Base-by-base conservation (phyloP, 2,113 vertebrate genomes). In the Chlamydotis undulata region DNA sequence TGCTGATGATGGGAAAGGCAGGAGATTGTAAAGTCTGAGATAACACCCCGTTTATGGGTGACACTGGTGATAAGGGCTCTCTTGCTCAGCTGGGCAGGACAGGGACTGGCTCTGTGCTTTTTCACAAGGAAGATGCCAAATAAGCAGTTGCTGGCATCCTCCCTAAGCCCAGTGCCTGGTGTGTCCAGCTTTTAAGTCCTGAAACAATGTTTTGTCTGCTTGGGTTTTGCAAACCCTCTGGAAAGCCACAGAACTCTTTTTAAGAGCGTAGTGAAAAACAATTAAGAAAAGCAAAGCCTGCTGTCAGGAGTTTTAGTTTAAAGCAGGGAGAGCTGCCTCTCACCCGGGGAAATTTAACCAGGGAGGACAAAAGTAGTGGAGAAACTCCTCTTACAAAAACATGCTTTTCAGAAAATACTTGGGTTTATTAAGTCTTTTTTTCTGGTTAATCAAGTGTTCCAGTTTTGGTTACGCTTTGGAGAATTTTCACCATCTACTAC, bases 161-260 rank as follows among this genome's bases (percentile, higher is more conserved):
- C 14, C 28, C 17, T 23, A 45, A 59, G 64, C 45, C 52, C 47
- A 19, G 52, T 10, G 56, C 55, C 91, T 88, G 52, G 13, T 22
- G 7, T 12, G 61, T 12, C 28, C 82, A 87, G 57, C 23, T 53
- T 59, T 43, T 39, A 53, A 59, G 33, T 57, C 59, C 83, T 70
- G 59, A 76, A 71, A 45, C 0, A 0, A 56, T 37, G 29, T 39
- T 80, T 61, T 88, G 67, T 49, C 33, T 83, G 24, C 0, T 0
- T n/a, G 33, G 33, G 37, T 77, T 86, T 94, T 74, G 35, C 13
- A 43, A 70, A 50, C 16, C 22, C 45, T 49, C 53, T 49, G 31
- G 55, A 81, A 94, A 91, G 80, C 41, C 31, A 73, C 45, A 17
- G 7, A 74, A 50, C 57, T 59, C n/a, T 77, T 68, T 71, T 67